Conservation (phyloP, 1,140 invertebrate genomes). For the Lasioglossum albipes region DNA sequence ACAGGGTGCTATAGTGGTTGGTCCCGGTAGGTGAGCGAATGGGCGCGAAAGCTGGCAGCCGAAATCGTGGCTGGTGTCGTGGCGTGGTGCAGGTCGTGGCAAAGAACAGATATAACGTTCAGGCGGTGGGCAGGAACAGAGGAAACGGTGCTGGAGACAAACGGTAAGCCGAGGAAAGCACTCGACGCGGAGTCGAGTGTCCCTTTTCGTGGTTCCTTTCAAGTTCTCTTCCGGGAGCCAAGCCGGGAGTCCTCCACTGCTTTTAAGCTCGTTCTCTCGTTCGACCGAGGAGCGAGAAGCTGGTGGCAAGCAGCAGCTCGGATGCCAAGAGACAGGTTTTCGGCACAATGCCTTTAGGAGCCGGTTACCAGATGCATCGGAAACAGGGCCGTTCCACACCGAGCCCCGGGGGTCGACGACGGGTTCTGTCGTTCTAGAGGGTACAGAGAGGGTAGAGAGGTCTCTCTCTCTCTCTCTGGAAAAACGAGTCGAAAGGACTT, state of each 20-base stretch:
- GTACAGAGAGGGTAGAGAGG: slow-evolving; percentile 8
- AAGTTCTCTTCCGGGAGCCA: slow-evolving; percentile 59
- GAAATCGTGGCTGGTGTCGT: slow-evolving; percentile 22
- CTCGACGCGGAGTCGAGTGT: slow-evolving; percentile 59
- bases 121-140: slow-evolving; percentile 1
- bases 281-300: slow-evolving; percentile 48
- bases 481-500: slow-evolving; percentile 43
- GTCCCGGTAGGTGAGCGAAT: slow-evolving; percentile 22
- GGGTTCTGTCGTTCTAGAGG: background rate
- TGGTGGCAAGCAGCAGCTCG: slow-evolving; percentile 16
- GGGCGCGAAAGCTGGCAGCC: slow-evolving; percentile 38
- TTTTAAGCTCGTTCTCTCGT: slow-evolving; percentile 63
- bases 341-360: slow-evolving; percentile 10
- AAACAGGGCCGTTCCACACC: slow-evolving; percentile 6
- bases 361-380: slow-evolving; percentile 35
- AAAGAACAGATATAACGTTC: slow-evolving; percentile 6
- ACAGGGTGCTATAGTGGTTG: slow-evolving; percentile 8
- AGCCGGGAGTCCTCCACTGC: slow-evolving; percentile 54
- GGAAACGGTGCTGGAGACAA: slow-evolving; percentile 51
- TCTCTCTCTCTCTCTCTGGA: background rate
- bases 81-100: background rate
- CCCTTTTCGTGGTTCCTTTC: slow-evolving; percentile 63
- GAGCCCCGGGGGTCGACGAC: background rate
- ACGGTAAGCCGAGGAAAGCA: slow-evolving; percentile 54
- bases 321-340: slow-evolving; percentile 50